Evolutionary conservation across 2,888 invertebrate genomes (phyloP), one percentile per base, ranked within the genome.

Genomic region (Sussaba pulchella): DNA sequence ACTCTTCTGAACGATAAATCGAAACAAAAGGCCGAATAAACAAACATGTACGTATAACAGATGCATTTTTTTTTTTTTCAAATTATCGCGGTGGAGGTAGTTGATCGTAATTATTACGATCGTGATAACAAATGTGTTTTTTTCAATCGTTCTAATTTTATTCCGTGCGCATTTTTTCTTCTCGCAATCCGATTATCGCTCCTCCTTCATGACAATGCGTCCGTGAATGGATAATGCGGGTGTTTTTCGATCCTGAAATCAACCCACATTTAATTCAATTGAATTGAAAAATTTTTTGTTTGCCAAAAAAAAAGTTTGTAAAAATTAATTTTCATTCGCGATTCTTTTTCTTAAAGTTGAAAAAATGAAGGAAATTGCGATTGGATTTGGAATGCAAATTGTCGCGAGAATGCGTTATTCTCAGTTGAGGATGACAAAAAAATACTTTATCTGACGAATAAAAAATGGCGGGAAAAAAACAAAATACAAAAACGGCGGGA

Each of bases 1-100:
- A 84, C 93, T 99, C 45, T 96, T 97, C 89, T 98, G 93, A 94
- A 73, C 61, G 71, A 57, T 77, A n/a, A n/a, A n/a, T n/a, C n/a
- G 19, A 2, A 47, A 64, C 31, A 31, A 31, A 6, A 31, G 31
- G 6, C 6, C 6, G 6, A 31, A 31, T 5, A 31, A 2, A 6
- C 6, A 31, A 31, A n/a, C 14, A 31, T 36, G 17, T 4, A n/a
- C n/a, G 9, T 31, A 24, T 47, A 1, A 17, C 9, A 57, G 54
- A 54, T 59, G 52, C 9, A 61, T 72, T 39, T 39, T 69, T 71
- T 50, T 57, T 64, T 70, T 61, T 72, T 39, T 39, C 63, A 66
- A 43, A 63, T 72, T 69, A 69, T 61, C 69, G 26, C 45, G 4
- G 19, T n/a, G 31, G 59, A 77, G 74, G 54, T 57, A 72, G 71